phyloP scores from a whole-genome alignment of 2,888 invertebrate genomes.

The Diarsia rubi region DNA sequence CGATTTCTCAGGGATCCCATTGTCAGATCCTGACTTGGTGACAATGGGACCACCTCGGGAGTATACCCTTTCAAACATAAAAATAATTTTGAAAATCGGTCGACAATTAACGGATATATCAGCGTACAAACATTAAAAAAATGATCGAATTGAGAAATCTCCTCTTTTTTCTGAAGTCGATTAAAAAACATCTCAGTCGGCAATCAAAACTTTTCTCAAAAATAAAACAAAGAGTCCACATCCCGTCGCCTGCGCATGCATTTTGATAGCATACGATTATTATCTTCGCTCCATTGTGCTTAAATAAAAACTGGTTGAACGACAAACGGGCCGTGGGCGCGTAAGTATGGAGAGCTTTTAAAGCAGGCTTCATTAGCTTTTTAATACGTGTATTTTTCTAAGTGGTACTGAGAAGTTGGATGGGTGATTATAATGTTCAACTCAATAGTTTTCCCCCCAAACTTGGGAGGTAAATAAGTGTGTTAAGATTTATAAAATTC shows the following conservation, averaged over 20 bases:
- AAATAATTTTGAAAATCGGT: too few relatives aligned
- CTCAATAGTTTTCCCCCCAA: too few relatives aligned
- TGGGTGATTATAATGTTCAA: background rate
- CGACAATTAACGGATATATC: too few relatives aligned
- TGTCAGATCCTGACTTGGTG: too few relatives aligned
- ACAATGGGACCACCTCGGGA: too few relatives aligned
- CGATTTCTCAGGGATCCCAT: too few relatives aligned
- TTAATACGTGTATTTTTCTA: conserved; percentile 6
- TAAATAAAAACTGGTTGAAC: conserved; percentile 36
- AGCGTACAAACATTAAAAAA: too few relatives aligned
- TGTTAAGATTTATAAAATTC: too few relatives aligned
- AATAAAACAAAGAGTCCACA: conserved; percentile 25
- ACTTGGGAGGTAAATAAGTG: too few relatives aligned
- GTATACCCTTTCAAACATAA: too few relatives aligned
- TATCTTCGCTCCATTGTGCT: conserved; percentile 25
- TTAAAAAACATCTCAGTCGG: background rate
- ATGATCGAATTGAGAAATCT: too few relatives aligned
- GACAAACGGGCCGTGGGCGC: conserved; percentile 27
- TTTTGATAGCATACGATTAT: conserved; percentile 29
- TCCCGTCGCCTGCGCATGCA: background rate
- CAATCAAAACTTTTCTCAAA: conserved; percentile 17
- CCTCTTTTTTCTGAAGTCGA: too few relatives aligned
- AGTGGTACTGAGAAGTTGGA: background rate
- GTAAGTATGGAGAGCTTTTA: conserved; percentile 7
- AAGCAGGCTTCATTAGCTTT: conserved; percentile 24